phyloP scores from a whole-genome alignment of 2,113 vertebrate genomes.

The Bufo bufo region DNA sequence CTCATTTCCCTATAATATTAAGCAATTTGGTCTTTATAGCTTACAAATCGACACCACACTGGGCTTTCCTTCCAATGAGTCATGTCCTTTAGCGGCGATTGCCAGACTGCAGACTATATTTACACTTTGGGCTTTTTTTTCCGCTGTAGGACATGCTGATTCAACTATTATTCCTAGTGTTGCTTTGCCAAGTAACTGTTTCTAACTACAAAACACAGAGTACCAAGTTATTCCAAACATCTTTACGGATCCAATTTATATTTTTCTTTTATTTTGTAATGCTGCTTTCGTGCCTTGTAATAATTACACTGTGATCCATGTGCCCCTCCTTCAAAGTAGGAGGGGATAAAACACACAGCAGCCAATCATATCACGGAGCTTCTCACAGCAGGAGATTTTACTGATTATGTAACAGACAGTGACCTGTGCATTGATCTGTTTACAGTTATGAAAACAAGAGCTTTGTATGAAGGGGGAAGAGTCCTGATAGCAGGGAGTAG shows the following conservation, averaged over 20 bases:
- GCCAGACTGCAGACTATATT: conserved; percentile 36
- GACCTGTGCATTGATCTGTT: not conserved
- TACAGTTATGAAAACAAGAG: not conserved
- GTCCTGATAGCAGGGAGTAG: no score
- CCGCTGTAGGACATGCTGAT: conserved; percentile 6
- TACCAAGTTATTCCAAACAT: not conserved
- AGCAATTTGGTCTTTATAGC: not conserved
- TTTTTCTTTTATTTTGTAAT: not conserved
- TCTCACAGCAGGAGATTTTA: not conserved
- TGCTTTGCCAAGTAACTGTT: not conserved
- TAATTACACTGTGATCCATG: not conserved
- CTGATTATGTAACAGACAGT: not conserved
- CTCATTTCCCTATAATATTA: not conserved
- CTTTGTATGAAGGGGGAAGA: no score
- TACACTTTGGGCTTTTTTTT: conserved; percentile 13
- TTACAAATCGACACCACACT: not conserved
- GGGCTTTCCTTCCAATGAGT: conserved; percentile 33
- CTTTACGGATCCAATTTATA: not conserved
- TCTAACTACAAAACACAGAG: not conserved
- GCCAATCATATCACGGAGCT: not conserved
- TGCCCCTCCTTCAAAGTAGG: not conserved
- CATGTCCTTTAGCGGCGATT: conserved; percentile 22
- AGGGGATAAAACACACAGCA: not conserved
- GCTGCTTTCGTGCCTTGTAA: not conserved
- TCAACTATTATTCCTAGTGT: not conserved